Evolutionary conservation across 2,113 vertebrate genomes (phyloP).

Genomic region (Isichthys henryi): DNA sequence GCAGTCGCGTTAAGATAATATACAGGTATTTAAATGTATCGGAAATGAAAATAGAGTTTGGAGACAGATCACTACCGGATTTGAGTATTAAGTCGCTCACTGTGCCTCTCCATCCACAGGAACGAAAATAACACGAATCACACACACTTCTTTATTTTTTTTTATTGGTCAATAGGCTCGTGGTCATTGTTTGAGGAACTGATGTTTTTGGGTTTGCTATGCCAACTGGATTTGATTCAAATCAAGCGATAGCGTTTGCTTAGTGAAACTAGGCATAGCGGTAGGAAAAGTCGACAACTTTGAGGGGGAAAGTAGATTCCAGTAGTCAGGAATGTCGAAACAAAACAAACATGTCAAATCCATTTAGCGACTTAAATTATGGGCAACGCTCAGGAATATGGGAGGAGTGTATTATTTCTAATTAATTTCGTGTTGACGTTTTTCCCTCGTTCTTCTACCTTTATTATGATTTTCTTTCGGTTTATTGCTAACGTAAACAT

Average conservation of each 20-base stretch:
- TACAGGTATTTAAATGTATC: conserved; percentile 47
- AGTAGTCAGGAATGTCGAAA: conserved; percentile 61
- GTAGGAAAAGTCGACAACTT: conserved; percentile 44
- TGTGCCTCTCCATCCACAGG: neutral
- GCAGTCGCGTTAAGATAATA: conserved; percentile 46
- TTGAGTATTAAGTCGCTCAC: neutral
- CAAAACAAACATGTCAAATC: conserved; percentile 64
- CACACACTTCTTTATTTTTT: neutral
- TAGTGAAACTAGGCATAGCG: conserved; percentile 18
- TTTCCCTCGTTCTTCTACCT: conserved; percentile 10
- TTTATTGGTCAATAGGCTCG: neutral
- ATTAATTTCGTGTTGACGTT: conserved; percentile 42
- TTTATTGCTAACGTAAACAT: conserved; percentile 53
- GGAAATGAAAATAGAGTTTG: conserved; percentile 5
- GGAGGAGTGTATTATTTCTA: conserved; percentile 56
- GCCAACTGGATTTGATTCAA: conserved; percentile 23
- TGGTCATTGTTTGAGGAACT: neutral
- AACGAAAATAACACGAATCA: neutral
- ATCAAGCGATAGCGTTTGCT: conserved; percentile 21
- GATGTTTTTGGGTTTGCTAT: conserved; percentile 26
- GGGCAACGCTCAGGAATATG: conserved; percentile 31
- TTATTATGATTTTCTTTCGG: conserved; percentile 53
- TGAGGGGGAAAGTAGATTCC: conserved; percentile 56
- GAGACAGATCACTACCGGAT: conserved; percentile 28
- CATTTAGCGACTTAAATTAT: conserved; percentile 45